Conservation (phyloP, 2,113 vertebrate genomes). For the Acanthochromis polyacanthus region DNA sequence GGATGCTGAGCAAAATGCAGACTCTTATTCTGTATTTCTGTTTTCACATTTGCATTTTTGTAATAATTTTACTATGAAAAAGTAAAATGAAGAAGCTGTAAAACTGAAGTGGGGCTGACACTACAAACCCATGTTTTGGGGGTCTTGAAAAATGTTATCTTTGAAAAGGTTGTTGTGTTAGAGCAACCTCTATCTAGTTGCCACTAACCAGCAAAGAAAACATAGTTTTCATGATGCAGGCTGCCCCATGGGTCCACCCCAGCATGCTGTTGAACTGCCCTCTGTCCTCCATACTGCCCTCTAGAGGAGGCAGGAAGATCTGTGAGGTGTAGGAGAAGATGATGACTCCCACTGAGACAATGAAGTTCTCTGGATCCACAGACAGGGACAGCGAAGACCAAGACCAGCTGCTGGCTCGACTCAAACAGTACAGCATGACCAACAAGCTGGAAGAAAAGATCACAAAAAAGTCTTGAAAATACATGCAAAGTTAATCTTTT, state of each 20-base stretch:
- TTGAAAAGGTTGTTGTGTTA: no score
- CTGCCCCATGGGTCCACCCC: conserved; percentile 85
- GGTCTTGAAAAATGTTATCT: no score
- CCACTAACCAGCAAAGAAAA: conserved; percentile 83
- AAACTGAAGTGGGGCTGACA: background rate
- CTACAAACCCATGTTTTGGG: background rate
- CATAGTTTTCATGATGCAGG: conserved; percentile 85
- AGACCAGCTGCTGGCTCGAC: conserved; percentile 80
- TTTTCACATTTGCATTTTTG: background rate
- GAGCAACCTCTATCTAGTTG: background rate
- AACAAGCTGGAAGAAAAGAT: conserved; percentile 73
- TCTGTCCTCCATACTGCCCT: conserved; percentile 86
- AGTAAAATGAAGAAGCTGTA: background rate
- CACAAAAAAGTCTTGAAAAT: background rate
- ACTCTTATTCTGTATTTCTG: background rate
- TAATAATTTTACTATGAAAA: background rate
- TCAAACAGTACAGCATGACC: conserved; percentile 85
- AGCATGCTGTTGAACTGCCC: conserved; percentile 83
- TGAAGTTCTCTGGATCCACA: conserved; percentile 85
- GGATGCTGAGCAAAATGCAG: background rate
- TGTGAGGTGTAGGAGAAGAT: conserved; percentile 92
- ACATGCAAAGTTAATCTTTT: background rate
- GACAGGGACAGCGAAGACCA: conserved; percentile 81
- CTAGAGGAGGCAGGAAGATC: conserved; percentile 87
- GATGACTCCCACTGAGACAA: conserved; percentile 86